phyloP scores from a whole-genome alignment of 2,797 vertebrate genomes.

The Melanotaenia nigrans region DNA sequence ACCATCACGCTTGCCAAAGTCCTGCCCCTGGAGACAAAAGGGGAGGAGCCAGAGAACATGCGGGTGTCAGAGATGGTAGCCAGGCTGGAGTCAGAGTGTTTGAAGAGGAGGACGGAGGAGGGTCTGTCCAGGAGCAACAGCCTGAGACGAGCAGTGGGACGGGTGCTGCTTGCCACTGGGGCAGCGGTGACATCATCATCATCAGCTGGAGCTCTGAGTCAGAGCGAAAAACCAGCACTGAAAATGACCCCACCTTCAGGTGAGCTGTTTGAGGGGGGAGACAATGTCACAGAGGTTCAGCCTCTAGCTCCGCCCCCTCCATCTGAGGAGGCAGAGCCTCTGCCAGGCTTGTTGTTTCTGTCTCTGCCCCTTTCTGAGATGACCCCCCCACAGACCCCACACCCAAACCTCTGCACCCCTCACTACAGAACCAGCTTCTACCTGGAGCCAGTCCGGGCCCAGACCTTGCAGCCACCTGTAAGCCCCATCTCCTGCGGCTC shows the following conservation, averaged over 20 bases:
- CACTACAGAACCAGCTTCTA: conserved; percentile 14
- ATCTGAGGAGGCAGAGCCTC: conserved; percentile 82
- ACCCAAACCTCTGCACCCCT: conserved; percentile 2
- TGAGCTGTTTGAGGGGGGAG: neutral
- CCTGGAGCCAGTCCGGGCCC: neutral
- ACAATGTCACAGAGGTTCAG: neutral
- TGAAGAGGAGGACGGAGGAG: conserved; percentile 78
- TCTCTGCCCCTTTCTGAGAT: conserved; percentile 19
- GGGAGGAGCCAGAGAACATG: conserved; percentile 84
- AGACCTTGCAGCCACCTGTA: neutral
- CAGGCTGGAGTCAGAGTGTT: conserved; percentile 90
- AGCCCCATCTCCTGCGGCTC: neutral
- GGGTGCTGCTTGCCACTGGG: conserved; percentile 84
- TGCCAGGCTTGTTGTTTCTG: conserved; percentile 91
- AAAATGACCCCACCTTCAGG: neutral
- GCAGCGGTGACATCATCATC: neutral
- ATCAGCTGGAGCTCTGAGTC: neutral
- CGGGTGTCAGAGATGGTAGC: conserved; percentile 95
- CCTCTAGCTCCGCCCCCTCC: neutral
- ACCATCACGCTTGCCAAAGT: conserved; percentile 71
- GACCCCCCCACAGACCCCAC: conserved; percentile 2
- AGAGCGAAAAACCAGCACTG: neutral
- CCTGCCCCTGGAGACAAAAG: conserved; percentile 1
- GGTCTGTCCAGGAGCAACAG: conserved; percentile 89
- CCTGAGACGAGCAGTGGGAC: conserved; percentile 87